These are phyloP conservation scores for Oncorhynchus masou DNA, from an alignment of 2,113 vertebrate species.

Conservation along the genomic window DNA sequence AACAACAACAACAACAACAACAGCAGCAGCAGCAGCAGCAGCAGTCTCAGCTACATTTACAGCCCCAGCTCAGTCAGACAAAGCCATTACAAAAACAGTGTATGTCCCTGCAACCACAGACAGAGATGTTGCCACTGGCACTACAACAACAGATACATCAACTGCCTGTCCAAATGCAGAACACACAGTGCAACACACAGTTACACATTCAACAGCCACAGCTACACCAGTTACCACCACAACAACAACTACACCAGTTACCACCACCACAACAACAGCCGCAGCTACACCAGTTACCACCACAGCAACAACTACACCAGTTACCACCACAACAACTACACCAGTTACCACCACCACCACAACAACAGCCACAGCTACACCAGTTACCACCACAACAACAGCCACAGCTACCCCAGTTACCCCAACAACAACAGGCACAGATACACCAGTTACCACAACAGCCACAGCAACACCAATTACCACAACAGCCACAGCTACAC, in stretches of 20 bases:
- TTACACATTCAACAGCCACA: conserved; percentile 47
- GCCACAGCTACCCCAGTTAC: no score
- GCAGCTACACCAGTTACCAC: no score
- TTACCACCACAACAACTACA: no score
- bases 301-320: no score
- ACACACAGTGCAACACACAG: conserved; percentile 35
- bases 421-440: not conserved
- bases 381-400: no score
- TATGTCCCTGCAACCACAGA: conserved; percentile 44
- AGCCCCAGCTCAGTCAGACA: conserved; percentile 20
- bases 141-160: conserved; percentile 52
- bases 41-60: conserved; percentile 38
- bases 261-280: conserved; percentile 7
- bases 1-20: conserved; percentile 2
- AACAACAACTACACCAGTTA: conserved; percentile 6
- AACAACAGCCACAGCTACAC: no score
- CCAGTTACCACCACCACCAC: no score
- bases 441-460: no score
- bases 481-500: no score
- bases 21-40: conserved; percentile 25
- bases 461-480: no score
- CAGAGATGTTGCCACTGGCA: conserved; percentile 16
- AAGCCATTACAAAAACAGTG: conserved; percentile 47
- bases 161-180: conserved; percentile 38
- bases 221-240: no score